Evolutionary conservation across 2,888 invertebrate species (phyloP).

Genomic region (Chrysodeixis includens): DNA sequence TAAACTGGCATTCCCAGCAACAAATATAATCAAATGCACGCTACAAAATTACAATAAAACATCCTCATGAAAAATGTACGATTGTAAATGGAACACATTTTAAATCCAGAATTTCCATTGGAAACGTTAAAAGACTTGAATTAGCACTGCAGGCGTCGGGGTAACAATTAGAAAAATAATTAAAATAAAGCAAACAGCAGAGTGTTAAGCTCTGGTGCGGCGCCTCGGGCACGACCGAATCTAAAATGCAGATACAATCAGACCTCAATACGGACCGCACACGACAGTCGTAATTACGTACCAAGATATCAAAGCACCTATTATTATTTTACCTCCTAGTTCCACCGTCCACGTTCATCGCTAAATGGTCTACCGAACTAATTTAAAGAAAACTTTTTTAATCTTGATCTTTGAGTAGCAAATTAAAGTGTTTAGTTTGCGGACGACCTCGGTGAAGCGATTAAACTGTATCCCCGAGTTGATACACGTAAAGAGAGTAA

Average conservation of each 20-base stretch:
- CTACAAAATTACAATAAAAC: background rate
- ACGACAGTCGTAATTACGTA: constrained; percentile 44
- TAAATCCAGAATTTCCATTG: constrained; percentile 33
- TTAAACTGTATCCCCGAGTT: constrained; percentile 34
- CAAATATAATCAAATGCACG: background rate
- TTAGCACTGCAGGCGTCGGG: constrained; percentile 34
- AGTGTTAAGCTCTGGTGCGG: constrained; percentile 56
- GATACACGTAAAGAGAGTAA: constrained; percentile 8
- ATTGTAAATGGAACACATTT: background rate
- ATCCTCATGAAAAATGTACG: background rate
- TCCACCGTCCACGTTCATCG: background rate
- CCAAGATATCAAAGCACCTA: constrained; percentile 12
- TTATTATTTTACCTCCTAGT: constrained; percentile 38
- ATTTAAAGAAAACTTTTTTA: constrained; percentile 57
- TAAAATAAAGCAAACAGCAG: constrained; percentile 53
- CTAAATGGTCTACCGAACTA: constrained; percentile 36
- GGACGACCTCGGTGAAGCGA: constrained; percentile 25
- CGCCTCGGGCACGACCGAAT: constrained; percentile 60
- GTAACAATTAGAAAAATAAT: constrained; percentile 55
- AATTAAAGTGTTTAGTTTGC: constrained; percentile 26
- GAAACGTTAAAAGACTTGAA: constrained; percentile 31
- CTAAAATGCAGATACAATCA: constrained; percentile 70
- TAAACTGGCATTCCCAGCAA: too few species aligned
- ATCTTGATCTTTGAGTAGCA: constrained; percentile 48
- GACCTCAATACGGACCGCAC: constrained; percentile 49